Conservation (phyloP, 2,888 invertebrate species). For the Metopia argyrocephala region DNA sequence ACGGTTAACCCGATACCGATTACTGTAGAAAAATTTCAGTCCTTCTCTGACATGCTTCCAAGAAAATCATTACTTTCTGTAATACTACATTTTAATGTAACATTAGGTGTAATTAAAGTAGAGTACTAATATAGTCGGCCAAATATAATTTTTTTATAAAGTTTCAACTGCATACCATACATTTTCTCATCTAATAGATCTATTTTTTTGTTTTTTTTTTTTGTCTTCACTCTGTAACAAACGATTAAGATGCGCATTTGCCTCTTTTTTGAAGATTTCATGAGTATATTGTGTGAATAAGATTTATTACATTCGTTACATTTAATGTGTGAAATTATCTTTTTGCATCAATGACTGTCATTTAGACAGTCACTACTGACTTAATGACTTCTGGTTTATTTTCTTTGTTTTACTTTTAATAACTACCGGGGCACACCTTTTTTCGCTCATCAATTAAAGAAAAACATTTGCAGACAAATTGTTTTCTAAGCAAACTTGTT, state of each 20-base stretch:
- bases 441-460: background rate
- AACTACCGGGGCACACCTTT: conserved; percentile 33
- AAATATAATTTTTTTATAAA: background rate
- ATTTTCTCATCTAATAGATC: background rate
- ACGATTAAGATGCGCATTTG: no score
- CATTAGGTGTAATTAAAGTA: no score
- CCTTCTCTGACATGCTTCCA: no score
- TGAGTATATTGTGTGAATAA: conserved; percentile 34
- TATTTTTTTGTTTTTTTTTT: conserved; percentile 10
- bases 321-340: conserved; percentile 45
- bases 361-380: conserved; percentile 6
- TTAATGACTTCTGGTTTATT: conserved; percentile 43
- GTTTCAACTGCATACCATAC: background rate
- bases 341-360: conserved; percentile 38
- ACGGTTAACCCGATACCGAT: no score
- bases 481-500: conserved; percentile 27
- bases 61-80: no score
- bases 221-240: background rate
- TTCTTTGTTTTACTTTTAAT: conserved; percentile 43
- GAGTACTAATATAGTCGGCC: no score
- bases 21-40: no score
- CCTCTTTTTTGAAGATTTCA: background rate
- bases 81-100: no score
- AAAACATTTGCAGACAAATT: background rate
- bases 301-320: conserved; percentile 46